Evolutionary conservation across 1,140 invertebrate genomes (phyloP), one percentile per base, ranked within the genome.

Genomic region (Bombyx mandarina): DNA sequence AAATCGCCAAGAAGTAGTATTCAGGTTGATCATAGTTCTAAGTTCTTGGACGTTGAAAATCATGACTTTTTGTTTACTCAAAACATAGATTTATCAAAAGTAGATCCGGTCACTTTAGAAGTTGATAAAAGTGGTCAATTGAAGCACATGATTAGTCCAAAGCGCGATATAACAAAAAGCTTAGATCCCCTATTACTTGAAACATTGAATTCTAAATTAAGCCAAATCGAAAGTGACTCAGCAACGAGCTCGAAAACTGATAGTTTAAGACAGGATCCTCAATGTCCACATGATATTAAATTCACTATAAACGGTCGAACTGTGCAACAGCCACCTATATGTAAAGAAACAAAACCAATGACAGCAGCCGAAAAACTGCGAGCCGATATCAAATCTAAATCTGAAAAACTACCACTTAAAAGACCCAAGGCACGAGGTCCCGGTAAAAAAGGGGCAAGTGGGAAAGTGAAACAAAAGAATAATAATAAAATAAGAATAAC

Each of bases 211-310:
- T 92, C 91, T n/a, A 93, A 93, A 85, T 75, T 93, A 4, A 92
- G 91, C 69, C 91, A 92, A 78, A 93, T 93, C 51, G 92, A 93
- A 81, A 92, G 91, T 63, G 92, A 93, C 75, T 92, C 91, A 1
- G 91, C 91, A 0, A 92, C 91, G 2, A 92, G 91, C 69, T 92
- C 91, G 1, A 90, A 91, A 74, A 92, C 91, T 3, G 91, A 93
- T 57, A 92, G 91, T 67, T 86, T 92, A 62, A 90, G 90, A 65
- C 90, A 91, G 55, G 89, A 91, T 45, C 85, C 89, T 8, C 88
- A 90, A 66, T 90, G 89, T 58, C 79, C 84, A 47, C 85, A 88
- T 65, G 89, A 88, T 74, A 89, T 79, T 73, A 90, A 89, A 66
- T 88, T 86, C 61, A 68, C 79, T 35, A 76, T 86, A 57, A 88